Base-by-base conservation (phyloP, 1,140 invertebrate species). In the Hydropsyche tenuis region DNA sequence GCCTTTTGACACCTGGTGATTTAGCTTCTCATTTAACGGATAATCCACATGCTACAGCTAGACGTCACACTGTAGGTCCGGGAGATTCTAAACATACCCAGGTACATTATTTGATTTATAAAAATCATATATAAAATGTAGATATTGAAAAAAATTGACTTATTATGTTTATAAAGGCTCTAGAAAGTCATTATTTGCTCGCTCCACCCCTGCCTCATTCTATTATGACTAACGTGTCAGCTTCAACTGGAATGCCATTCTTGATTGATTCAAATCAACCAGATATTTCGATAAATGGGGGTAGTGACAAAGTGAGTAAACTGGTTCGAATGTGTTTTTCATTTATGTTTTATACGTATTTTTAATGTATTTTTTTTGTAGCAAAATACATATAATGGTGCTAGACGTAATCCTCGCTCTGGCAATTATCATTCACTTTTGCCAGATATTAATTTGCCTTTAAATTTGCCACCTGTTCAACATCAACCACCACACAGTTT, bases 61-160 rank as follows among this genome's bases (percentile, higher is more conserved):
- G 96, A 69, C 87, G 96, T 63, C 96, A 98, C 81, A 98, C 96
- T 0, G 95, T 98, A 14, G 95, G 96, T 2, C 95, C 96, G 6
- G 94, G 94, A 5, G 94, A 96, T 85, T 89, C 92, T 56, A 87
- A 91, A 0, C 93, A 94, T 79, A 90, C 94, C 75, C 92, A 89
- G 80, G 88, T 88, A 71, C 37, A 30, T 37, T 64, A 64, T 66
- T n/a, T n/a, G n/a, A 42, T 48, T 68, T 48, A 14, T 48, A 43
- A 43, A 23, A 65, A n/a, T 0, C 30, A 63, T n/a, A 42, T 27
- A 63, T 20, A 6, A 25, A 48, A 45, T 64, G 23, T 46, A 27
- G 6, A 23, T 22, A 5, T 9, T 62, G 45, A 30, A 14, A 30
- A 20, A 14, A 16, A 18, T 56, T 66, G 12, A 42, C 25, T 23